Evolutionary conservation across 1,140 invertebrate genomes (phyloP).

Genomic region (Phthorimaea operculella): DNA sequence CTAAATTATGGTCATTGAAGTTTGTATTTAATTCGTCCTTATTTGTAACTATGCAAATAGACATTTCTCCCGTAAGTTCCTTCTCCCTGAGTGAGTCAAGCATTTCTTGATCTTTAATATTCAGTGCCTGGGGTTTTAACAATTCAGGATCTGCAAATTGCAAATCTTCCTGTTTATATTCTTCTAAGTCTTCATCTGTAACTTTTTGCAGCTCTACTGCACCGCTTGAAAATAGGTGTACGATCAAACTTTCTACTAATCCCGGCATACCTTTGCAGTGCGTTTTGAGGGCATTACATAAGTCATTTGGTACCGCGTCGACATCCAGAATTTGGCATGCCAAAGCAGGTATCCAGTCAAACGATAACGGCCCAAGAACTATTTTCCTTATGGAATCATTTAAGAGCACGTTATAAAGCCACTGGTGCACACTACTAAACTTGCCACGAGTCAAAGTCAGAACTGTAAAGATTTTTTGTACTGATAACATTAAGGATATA

Average conservation of each 20-base stretch:
- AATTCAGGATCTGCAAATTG: conserved; percentile 38
- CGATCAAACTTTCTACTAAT: conserved; percentile 54
- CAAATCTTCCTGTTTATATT: conserved; percentile 33
- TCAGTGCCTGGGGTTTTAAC: conserved; percentile 40
- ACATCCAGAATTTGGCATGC: conserved; percentile 64
- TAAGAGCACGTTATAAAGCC: conserved; percentile 50
- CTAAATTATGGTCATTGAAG: conserved; percentile 51
- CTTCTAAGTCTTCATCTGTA: conserved; percentile 24
- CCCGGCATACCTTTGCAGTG: conserved; percentile 62
- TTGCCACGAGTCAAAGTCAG: conserved; percentile 46
- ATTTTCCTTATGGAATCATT: conserved; percentile 47
- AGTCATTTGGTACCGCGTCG: conserved; percentile 49
- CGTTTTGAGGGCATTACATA: conserved; percentile 46
- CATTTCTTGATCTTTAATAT: conserved; percentile 30
- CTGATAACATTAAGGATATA: conserved; percentile 40
- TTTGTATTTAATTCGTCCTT: conserved; percentile 47
- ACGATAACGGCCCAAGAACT: conserved; percentile 36
- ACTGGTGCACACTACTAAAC: conserved; percentile 37
- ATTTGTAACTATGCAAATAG: conserved; percentile 42
- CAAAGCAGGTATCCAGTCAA: conserved; percentile 41
- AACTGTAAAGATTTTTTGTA: conserved; percentile 41
- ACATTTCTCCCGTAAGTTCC: conserved; percentile 31
- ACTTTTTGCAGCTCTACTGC: conserved; percentile 45
- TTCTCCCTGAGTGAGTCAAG: conserved; percentile 36
- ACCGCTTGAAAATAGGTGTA: conserved; percentile 61